phyloP scores from a whole-genome alignment of 2,888 invertebrate species.

The Tenthredo livida region DNA sequence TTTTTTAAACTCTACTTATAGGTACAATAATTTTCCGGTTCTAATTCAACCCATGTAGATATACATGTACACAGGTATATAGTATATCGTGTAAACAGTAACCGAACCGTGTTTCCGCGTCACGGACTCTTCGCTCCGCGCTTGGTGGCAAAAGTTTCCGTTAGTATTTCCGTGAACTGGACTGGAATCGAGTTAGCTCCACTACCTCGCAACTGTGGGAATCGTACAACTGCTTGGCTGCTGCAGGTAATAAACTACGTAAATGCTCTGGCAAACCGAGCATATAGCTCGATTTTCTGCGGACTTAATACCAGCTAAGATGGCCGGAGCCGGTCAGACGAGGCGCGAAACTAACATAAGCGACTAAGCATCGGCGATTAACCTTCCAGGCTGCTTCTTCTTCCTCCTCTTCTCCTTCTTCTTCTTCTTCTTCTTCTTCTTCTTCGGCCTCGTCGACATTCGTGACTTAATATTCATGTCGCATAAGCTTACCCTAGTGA shows the following conservation, averaged over 20 bases:
- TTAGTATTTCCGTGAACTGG: slow-evolving; percentile 73
- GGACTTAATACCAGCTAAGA: slow-evolving; percentile 25
- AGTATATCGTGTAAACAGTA: not conserved
- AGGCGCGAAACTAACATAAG: not conserved
- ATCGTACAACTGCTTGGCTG: slow-evolving; percentile 27
- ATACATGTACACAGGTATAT: not conserved
- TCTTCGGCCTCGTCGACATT: slow-evolving; percentile 8
- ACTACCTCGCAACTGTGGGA: slow-evolving; percentile 55
- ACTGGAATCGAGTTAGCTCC: slow-evolving; percentile 69
- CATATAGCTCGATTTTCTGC: not conserved
- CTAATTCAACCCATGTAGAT: not conserved
- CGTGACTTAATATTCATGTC: slow-evolving; percentile 12
- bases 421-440: not conserved
- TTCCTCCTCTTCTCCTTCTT: not conserved
- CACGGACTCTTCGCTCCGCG: slow-evolving; percentile 46
- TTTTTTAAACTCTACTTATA: not conserved
- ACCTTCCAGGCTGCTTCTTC: not conserved
- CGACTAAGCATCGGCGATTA: slow-evolving; percentile 15
- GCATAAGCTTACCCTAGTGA: slow-evolving; percentile 9
- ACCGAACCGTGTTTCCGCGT: slow-evolving; percentile 70
- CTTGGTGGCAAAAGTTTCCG: slow-evolving; percentile 65
- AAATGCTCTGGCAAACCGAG: not conserved
- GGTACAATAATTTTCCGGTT: not conserved
- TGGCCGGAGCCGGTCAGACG: not conserved
- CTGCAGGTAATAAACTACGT: slow-evolving; percentile 13